These are phyloP conservation scores for Amblyopsis rosae DNA, from an alignment of 2,113 vertebrate genomes.

Conservation along the genomic window DNA sequence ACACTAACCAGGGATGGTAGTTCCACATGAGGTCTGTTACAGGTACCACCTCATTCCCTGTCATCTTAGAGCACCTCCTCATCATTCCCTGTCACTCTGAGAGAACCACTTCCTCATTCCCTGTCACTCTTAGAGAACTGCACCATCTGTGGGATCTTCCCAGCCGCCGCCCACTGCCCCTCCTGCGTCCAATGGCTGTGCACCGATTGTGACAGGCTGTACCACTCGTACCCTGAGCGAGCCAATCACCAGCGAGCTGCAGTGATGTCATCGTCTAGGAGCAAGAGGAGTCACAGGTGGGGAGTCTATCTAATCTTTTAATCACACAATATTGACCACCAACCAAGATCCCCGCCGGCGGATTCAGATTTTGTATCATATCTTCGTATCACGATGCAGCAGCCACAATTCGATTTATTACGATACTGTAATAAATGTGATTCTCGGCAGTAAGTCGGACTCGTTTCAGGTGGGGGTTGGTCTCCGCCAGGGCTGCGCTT, in stretches of 20 bases:
- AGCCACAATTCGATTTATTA: background rate
- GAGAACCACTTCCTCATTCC: no score
- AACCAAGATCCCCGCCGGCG: background rate
- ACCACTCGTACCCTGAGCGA: conserved; percentile 81
- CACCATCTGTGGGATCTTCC: conserved; percentile 81
- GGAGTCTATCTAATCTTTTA: background rate
- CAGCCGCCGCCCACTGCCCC: conserved; percentile 76
- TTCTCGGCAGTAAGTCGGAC: no score
- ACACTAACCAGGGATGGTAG: no score
- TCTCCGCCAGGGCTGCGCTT: no score
- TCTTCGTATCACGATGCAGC: background rate
- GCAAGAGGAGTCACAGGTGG: conserved; percentile 58
- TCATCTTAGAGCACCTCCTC: no score
- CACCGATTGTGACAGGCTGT: conserved; percentile 81
- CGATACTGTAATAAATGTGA: background rate
- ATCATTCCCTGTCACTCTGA: no score
- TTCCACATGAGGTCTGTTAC: no score
- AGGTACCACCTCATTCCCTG: no score
- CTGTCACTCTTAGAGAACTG: conserved; percentile 68
- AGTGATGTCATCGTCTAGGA: conserved; percentile 52
- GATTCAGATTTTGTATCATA: background rate
- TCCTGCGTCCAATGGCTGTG: conserved; percentile 81
- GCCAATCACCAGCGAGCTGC: conserved; percentile 75
- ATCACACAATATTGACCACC: no score
- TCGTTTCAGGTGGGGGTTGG: no score